These are phyloP conservation scores for Ridgeia piscesae DNA, from an alignment of 1,140 invertebrate genomes.

Conservation along the genomic window DNA sequence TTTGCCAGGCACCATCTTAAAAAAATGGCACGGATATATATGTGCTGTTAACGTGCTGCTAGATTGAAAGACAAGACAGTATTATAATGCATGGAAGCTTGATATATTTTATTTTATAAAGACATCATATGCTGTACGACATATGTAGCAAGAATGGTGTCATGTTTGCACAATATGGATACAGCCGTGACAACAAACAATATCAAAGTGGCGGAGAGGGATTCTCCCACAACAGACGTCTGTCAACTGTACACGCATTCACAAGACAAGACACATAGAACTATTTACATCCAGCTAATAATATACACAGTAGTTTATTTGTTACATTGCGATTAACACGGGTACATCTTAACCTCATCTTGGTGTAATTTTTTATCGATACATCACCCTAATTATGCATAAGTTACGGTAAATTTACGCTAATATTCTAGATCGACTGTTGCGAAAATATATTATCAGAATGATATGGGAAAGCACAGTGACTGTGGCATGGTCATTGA, in stretches of 20 bases:
- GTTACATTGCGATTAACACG: background rate
- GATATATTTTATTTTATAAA: background rate
- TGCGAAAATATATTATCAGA: background rate
- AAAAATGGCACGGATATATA: no score
- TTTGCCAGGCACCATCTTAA: no score
- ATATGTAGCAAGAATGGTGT: background rate
- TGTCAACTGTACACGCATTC: background rate
- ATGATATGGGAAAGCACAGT: background rate
- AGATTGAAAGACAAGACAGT: background rate
- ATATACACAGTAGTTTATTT: background rate
- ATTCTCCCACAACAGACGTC: background rate
- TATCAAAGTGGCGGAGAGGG: background rate
- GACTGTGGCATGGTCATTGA: no score
- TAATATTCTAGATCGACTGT: background rate
- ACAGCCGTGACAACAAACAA: background rate
- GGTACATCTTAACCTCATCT: background rate
- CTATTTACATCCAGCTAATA: conserved; percentile 6
- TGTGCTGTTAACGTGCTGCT: background rate
- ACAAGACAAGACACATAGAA: background rate
- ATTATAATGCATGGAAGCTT: background rate
- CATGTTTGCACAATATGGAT: background rate
- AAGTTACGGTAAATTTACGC: background rate
- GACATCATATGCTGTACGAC: background rate
- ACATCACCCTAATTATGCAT: background rate
- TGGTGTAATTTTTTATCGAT: background rate